Evolutionary conservation across 1,140 invertebrate species (phyloP).

Genomic region (Goniozus legneri): DNA sequence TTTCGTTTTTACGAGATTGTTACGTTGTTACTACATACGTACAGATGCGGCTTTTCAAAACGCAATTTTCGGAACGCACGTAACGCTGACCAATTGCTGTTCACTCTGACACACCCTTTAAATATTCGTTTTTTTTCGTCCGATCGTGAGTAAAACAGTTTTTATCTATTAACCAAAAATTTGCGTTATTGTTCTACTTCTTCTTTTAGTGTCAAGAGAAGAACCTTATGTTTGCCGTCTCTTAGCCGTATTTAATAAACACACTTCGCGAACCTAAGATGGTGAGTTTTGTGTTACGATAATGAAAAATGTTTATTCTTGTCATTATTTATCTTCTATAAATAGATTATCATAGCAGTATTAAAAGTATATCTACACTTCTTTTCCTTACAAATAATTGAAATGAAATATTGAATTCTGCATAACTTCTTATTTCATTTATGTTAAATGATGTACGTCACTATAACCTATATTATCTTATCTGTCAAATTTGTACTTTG

Average conservation of each 20-base stretch:
- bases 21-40: too few relatives aligned
- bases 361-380: too few relatives aligned
- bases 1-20: too few relatives aligned
- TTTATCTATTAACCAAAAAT: slow-evolving; percentile 20
- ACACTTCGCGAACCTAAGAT: slow-evolving; percentile 16
- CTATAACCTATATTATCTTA: slow-evolving; percentile 17
- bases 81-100: slow-evolving; percentile 35
- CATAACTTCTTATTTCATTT: not conserved
- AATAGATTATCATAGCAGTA: slow-evolving; percentile 12
- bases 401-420: not conserved
- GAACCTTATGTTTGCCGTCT: not conserved
- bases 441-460: slow-evolving; percentile 2
- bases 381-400: too few relatives aligned
- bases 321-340: slow-evolving; percentile 2
- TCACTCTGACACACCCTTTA: slow-evolving; percentile 48
- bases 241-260: not conserved
- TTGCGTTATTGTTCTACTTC: slow-evolving; percentile 10
- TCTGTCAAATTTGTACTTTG: slow-evolving; percentile 36
- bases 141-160: slow-evolving; percentile 25
- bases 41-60: too few relatives aligned
- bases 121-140: slow-evolving; percentile 44
- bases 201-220: not conserved
- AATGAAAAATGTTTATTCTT: slow-evolving; percentile 3
- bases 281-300: slow-evolving; percentile 27
- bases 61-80: too few relatives aligned